phyloP scores from a whole-genome alignment of 2,888 invertebrate species.

The Melinaea marsaeus region DNA sequence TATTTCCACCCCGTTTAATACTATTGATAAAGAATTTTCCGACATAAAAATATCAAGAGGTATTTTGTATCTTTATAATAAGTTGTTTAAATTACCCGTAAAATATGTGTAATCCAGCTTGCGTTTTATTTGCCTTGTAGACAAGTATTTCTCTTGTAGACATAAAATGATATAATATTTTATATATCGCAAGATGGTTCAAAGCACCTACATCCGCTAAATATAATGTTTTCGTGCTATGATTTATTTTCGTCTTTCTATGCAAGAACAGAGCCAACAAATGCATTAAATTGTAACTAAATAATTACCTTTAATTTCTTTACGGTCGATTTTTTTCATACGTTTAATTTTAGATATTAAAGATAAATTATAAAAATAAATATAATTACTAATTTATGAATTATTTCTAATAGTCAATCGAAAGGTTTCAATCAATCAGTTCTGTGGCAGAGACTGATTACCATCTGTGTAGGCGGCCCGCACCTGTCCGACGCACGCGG shows the following conservation, averaged over 20 bases:
- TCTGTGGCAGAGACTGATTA: constrained; percentile 44
- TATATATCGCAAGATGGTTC: constrained; percentile 11
- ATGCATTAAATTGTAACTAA: constrained; percentile 23
- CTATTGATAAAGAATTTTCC: too few relatives aligned
- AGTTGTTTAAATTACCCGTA: too few relatives aligned
- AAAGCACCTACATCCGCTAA: constrained; percentile 14
- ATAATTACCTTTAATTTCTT: constrained; percentile 5
- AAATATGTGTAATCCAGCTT: too few relatives aligned
- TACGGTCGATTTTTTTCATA: background rate
- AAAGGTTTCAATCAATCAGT: constrained; percentile 69
- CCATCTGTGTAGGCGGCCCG: constrained; percentile 44
- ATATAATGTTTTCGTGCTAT: constrained; percentile 26
- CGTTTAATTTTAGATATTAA: background rate
- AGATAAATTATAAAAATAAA: background rate
- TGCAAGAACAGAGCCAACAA: constrained; percentile 23
- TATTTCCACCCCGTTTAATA: too few relatives aligned
- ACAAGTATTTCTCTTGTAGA: too few relatives aligned
- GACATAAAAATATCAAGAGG: too few relatives aligned
- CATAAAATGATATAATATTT: too few relatives aligned
- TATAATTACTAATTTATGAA: constrained; percentile 6
- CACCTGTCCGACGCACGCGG: constrained; percentile 27
- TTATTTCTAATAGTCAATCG: constrained; percentile 51
- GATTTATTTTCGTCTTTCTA: constrained; percentile 28
- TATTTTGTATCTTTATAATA: too few relatives aligned
- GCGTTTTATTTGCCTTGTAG: too few relatives aligned